Base-by-base conservation (phyloP, 2,888 invertebrate species). In the Pristionchus mayeri region DNA sequence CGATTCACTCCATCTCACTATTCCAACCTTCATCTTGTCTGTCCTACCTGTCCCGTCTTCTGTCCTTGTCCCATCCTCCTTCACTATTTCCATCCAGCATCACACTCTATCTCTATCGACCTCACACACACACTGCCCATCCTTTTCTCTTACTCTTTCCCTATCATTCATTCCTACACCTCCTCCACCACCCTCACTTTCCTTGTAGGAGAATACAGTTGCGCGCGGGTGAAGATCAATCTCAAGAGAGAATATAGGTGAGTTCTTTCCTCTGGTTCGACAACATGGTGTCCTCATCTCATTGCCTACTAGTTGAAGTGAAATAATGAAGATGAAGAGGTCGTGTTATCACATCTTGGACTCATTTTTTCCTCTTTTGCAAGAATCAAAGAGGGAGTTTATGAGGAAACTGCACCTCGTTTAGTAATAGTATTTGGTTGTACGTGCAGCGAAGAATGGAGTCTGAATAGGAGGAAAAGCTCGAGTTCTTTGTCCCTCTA, bases 181-280 rank as follows among this genome's bases (percentile, higher is more conserved):
- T 37, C 24, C 13, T 48, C 3, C 60, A 16, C 13, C 21, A 40
- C 63, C 81, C 30, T 52, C 54, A 50, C 52, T 40, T 82, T 75
- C 52, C 52, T 84, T 84, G 60, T 86, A 92, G 92, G 92, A 80
- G 91, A 91, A 87, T 92, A 92, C 89, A 90, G 90, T 86, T 92
- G 92, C 86, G 90, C 90, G 57, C 90, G 92, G 86, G 90, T 92
- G 30, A 89, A 90, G 78, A 86, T 92, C 48, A 81, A 85, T 30
- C 89, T 92, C 54, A 88, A 91, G 34, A 86, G 92, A 67, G 92
- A 92, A 87, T 92, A 92, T 87, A 92, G 92, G 92, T 91, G 18
- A 24, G 85, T 84, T 2, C 16, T 18, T 60, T 60, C 37, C 40
- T n/a, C n/a, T n/a, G n/a, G 44, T 44, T 44, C 44, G 44, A 44